Evolutionary conservation across 1,140 invertebrate species (phyloP).

Genomic region (Dreissena rostriformis): DNA sequence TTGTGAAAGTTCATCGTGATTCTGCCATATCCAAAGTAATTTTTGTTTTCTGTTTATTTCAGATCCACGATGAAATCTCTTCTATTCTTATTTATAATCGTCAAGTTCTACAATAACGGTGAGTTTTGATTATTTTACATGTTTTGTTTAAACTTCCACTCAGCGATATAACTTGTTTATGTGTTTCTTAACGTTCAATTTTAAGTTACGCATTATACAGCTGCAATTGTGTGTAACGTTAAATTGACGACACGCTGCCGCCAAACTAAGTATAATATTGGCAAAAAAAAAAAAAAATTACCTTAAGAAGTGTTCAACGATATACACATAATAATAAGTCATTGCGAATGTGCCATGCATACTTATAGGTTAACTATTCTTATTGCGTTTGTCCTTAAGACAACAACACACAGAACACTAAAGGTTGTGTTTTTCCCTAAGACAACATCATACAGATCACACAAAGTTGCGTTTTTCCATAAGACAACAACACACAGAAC

Average conservation of each 20-base stretch:
- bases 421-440: no score
- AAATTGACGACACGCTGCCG: background rate
- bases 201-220: no score
- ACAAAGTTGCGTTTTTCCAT: no score
- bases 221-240: background rate
- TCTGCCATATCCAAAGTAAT: background rate
- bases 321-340: no score
- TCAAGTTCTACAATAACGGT: constrained; percentile 41
- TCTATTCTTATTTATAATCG: constrained; percentile 16
- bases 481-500: no score
- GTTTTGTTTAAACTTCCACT: background rate
- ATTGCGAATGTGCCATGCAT: no score
- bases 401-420: no score
- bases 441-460: no score
- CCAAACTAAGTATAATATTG: background rate
- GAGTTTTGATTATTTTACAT: background rate
- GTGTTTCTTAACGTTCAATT: background rate
- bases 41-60: background rate
- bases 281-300: background rate
- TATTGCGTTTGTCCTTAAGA: no score
- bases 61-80: constrained; percentile 30
- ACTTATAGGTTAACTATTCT: no score
- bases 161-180: background rate
- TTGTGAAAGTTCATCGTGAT: no score
- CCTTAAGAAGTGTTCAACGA: no score